phyloP scores from a whole-genome alignment of 2,797 vertebrate genomes.

The Catamblyrhynchus diadema region DNA sequence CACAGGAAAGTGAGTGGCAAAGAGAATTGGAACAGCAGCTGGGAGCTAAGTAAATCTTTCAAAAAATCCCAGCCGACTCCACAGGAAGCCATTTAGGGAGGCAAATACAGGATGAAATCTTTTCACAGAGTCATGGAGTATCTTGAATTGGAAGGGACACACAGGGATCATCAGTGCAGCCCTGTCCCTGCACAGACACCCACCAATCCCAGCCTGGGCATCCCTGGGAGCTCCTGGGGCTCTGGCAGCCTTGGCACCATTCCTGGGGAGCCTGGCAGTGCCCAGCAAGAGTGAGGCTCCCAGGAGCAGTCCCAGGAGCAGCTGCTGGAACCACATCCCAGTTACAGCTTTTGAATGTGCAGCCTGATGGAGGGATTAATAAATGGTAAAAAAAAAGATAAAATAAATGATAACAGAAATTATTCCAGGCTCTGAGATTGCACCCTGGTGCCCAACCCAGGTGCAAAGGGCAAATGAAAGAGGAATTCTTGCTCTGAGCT shows the following conservation, averaged over 20 bases:
- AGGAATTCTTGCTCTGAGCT: not conserved
- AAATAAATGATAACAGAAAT: not conserved
- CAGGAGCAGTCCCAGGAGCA: no score
- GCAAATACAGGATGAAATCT: not conserved
- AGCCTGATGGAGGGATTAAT: not conserved
- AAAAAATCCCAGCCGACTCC: rapidly evolving
- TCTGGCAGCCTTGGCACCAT: not conserved
- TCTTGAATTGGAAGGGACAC: not conserved
- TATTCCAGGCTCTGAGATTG: not conserved
- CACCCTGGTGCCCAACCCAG: rapidly evolving
- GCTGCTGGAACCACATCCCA: not conserved
- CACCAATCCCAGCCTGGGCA: not conserved
- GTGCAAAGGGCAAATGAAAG: not conserved
- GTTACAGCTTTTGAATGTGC: rapidly evolving
- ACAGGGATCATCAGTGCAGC: not conserved
- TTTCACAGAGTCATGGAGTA: not conserved
- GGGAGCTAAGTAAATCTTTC: not conserved
- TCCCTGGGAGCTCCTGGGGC: not conserved
- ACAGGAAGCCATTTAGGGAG: not conserved
- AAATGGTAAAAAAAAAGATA: not conserved
- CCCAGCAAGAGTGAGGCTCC: not conserved
- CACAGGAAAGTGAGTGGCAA: not conserved
- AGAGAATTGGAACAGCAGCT: not conserved
- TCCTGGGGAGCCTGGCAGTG: not conserved
- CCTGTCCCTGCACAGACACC: not conserved